Evolutionary conservation across 2,113 vertebrate genomes (phyloP).

Genomic region (Larimichthys crocea): DNA sequence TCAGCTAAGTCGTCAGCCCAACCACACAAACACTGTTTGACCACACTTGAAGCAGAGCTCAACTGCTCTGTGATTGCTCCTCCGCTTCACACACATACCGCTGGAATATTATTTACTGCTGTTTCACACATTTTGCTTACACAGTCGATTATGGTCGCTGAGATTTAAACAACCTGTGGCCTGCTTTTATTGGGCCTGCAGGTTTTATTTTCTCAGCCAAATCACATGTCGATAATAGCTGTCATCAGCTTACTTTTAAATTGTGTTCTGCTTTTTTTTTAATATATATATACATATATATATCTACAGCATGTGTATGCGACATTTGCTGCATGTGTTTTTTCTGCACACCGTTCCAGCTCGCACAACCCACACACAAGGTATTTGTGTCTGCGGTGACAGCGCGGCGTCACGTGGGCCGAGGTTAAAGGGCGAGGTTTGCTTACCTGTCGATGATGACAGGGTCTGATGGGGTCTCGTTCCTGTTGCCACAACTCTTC

Average conservation of each 20-base stretch:
- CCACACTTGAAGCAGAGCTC: slow-evolving; percentile 68
- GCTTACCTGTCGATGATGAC: slow-evolving; percentile 99
- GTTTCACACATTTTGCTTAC: slow-evolving; percentile 60
- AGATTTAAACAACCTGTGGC: slow-evolving; percentile 58
- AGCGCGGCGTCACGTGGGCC: neutral
- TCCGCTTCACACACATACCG: slow-evolving; percentile 48
- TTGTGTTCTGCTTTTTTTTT: neutral
- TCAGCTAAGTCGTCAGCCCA: slow-evolving; percentile 70
- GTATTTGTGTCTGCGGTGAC: slow-evolving; percentile 32
- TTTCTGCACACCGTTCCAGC: neutral
- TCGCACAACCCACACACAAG: neutral
- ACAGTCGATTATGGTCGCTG: slow-evolving; percentile 40
- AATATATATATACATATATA: neutral
- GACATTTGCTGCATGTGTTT: slow-evolving; percentile 1
- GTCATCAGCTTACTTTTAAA: neutral
- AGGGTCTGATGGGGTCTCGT: slow-evolving; percentile 99
- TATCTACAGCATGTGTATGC: neutral
- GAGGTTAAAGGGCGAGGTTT: slow-evolving; percentile 52
- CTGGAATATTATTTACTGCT: slow-evolving; percentile 58
- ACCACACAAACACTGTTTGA: slow-evolving; percentile 71
- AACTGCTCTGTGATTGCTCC: slow-evolving; percentile 53
- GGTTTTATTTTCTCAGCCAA: slow-evolving; percentile 37
- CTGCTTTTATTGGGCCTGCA: slow-evolving; percentile 33
- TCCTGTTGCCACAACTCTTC: slow-evolving; percentile 99
- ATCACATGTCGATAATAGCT: slow-evolving; percentile 15